Conservation (phyloP, 2,797 vertebrate species). For the Amblyraja radiata region DNA sequence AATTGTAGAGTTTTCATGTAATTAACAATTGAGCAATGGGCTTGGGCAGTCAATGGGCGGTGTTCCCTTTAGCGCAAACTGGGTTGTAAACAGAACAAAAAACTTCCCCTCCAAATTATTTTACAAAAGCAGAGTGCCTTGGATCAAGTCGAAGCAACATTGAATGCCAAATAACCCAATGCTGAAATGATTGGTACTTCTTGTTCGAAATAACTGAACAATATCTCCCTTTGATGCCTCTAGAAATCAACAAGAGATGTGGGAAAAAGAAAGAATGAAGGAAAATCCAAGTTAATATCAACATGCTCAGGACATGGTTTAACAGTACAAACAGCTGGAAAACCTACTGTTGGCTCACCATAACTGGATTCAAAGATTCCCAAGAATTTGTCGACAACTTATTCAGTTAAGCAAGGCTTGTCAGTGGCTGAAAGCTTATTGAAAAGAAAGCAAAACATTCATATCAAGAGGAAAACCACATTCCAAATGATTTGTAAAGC, state of each 20-base stretch:
- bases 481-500: slow-evolving; percentile 7
- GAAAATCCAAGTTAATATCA: slow-evolving; percentile 5
- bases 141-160: background rate
- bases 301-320: background rate
- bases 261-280: background rate
- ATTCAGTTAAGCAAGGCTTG: background rate
- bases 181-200: background rate
- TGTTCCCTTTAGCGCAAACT: background rate
- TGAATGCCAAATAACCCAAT: background rate
- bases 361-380: too few relatives aligned
- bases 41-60: background rate
- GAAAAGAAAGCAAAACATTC: slow-evolving; percentile 5
- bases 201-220: background rate
- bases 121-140: background rate
- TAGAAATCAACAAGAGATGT: background rate
- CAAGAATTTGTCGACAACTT: background rate
- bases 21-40: background rate
- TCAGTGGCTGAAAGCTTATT: background rate
- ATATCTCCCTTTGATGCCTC: background rate
- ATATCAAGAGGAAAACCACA: background rate
- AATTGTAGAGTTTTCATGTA: background rate
- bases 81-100: background rate
- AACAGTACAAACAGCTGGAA: background rate
- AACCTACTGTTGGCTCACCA: background rate
- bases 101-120: background rate